These are phyloP conservation scores for Patagioenas fasciata DNA, from an alignment of 2,113 vertebrate genomes.

Conservation along the genomic window DNA sequence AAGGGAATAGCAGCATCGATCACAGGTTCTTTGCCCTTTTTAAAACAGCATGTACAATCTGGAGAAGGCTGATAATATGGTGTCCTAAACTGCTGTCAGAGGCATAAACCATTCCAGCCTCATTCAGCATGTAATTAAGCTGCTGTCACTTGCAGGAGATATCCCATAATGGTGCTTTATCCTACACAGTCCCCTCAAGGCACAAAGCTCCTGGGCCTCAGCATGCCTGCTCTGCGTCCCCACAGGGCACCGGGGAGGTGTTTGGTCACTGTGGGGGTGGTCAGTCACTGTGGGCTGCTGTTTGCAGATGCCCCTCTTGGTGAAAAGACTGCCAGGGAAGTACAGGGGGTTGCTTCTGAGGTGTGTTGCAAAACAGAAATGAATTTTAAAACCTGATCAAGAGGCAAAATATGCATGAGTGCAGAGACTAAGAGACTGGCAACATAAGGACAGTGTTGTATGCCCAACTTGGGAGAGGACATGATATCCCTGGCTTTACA, in stretches of 20 bases:
- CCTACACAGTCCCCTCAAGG: not conserved
- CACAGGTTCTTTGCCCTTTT: not conserved
- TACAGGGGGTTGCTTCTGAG: not conserved
- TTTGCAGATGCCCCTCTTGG: not conserved
- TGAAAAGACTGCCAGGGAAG: not conserved
- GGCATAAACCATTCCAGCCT: not conserved
- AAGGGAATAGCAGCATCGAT: not conserved
- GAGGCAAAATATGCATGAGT: not conserved
- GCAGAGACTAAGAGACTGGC: not conserved
- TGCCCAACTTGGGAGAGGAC: not conserved
- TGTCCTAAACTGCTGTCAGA: not conserved
- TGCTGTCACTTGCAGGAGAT: not conserved
- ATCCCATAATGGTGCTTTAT: not conserved
- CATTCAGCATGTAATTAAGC: slow-evolving; percentile 50
- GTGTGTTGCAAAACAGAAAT: not conserved
- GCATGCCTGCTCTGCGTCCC: not conserved
- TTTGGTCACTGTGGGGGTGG: not conserved
- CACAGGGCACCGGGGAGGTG: not conserved
- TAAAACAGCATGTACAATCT: not conserved
- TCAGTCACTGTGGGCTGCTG: not conserved
- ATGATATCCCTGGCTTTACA: rapidly evolving
- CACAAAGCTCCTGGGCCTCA: not conserved
- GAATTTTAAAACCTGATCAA: not conserved
- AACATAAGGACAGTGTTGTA: not conserved
- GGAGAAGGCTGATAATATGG: not conserved